Base-by-base conservation (phyloP, 2,797 vertebrate genomes). In the Mallotus villosus region DNA sequence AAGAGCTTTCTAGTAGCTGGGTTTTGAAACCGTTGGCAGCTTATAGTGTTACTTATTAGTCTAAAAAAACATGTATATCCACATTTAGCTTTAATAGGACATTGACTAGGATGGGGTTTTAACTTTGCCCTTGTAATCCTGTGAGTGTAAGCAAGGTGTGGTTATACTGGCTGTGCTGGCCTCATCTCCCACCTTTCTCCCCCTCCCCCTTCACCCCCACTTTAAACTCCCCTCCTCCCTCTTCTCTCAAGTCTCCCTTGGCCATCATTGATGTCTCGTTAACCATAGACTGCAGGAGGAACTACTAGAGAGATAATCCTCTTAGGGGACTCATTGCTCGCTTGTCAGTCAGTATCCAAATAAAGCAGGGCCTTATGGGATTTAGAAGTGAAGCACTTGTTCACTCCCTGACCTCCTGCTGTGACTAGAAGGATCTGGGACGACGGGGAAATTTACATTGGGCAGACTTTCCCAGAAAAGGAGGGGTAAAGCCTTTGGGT, bases 361-460 rank as follows among this genome's bases (percentile, higher is more conserved):
- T 95, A 93, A 93, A 95, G 93, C 90, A 81, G 67, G 81, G 89
- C 86, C 88, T 90, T 92, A 93, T 84, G 83, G 92, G 94, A 93
- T 94, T 95, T 91, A 82, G 89, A 34, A 73, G 75, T 84, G 84
- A 89, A 90, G 87, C 67, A 2, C 75, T 78, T 11, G 78, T 87
- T 93, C 90, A 86, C 87, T 87, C 86, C 70, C 81, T 91, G 89
- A 93, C 85, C 90, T 90, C 86, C 86, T 16, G 2, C 86, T 78
- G 67, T 78, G 83, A 81, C 60, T 37, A 58, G 80, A 0, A 69
- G 0, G 77, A 53, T 55, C 81, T 78, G 78, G 66, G 62, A 16
- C 78, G 58, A 0, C 72, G 74, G 69, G 76, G 11, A 37, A 67
- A 59, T 76, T 58, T 63, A 70, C 66, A 74, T 21, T 78, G 70